Conservation (phyloP, 2,113 vertebrate species). For the Sebastes fasciatus region DNA sequence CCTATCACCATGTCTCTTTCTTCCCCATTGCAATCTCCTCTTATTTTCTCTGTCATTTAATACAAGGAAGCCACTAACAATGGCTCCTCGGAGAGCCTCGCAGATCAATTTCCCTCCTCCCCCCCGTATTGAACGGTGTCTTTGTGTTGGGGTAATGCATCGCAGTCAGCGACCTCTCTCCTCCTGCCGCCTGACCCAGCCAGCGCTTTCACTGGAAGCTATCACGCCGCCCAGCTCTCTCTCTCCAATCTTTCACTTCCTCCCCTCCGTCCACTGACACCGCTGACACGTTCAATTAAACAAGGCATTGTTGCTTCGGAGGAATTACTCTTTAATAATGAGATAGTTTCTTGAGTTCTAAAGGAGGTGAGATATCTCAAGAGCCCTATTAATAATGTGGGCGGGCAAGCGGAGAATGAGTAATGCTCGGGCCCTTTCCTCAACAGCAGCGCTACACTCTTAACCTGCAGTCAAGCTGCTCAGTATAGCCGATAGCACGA, state of each 20-base stretch:
- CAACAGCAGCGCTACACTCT: constrained; percentile 26
- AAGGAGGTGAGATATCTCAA: constrained; percentile 32
- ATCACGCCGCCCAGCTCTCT: constrained; percentile 6
- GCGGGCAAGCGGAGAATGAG: constrained; percentile 19
- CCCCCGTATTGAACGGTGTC: constrained; percentile 53
- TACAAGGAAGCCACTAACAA: constrained; percentile 54
- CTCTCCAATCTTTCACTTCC: constrained; percentile 21
- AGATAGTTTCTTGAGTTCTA: constrained; percentile 38
- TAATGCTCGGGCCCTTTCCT: constrained; percentile 20
- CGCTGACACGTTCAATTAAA: constrained; percentile 51
- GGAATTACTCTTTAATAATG: constrained; percentile 56
- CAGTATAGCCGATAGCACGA: constrained; percentile 2
- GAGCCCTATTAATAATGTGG: constrained; percentile 46
- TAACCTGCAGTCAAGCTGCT: constrained; percentile 37
- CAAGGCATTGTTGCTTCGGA: constrained; percentile 43
- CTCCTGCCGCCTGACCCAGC: neutral
- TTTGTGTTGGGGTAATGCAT: constrained; percentile 62
- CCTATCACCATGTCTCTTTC: neutral
- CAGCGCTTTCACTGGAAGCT: constrained; percentile 12
- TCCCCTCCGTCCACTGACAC: constrained; percentile 17
- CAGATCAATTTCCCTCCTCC: constrained; percentile 61
- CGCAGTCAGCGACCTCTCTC: constrained; percentile 38
- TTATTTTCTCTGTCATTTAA: constrained; percentile 52
- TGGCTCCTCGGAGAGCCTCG: constrained; percentile 30
- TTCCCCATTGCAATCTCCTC: constrained; percentile 32